phyloP scores from a whole-genome alignment of 2,797 vertebrate genomes.

The Cuculus canorus region DNA sequence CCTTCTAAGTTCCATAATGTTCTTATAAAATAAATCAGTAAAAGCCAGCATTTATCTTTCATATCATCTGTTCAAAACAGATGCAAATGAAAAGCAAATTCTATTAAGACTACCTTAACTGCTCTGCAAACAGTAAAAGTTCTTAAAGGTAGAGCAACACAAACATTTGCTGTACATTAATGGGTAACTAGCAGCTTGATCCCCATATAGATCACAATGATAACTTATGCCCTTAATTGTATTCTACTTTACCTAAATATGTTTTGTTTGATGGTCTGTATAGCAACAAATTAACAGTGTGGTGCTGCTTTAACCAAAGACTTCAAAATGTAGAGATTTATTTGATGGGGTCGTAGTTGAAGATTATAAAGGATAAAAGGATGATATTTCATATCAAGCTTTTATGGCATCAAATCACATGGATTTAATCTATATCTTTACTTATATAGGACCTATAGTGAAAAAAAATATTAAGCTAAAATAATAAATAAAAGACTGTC shows the following conservation, averaged over 20 bases:
- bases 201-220: background rate
- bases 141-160: constrained; percentile 8
- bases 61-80: constrained; percentile 20
- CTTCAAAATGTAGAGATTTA: constrained; percentile 33
- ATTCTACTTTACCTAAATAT: background rate
- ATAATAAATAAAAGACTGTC: background rate
- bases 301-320: background rate
- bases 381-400: constrained; percentile 23
- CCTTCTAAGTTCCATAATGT: constrained; percentile 5
- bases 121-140: constrained; percentile 6
- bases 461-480: background rate
- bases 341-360: background rate
- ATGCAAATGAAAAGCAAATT: constrained; percentile 39
- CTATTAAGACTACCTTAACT: background rate
- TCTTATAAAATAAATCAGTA: constrained; percentile 45
- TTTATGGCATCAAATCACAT: constrained; percentile 6
- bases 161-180: constrained; percentile 9
- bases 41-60: constrained; percentile 5
- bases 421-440: constrained; percentile 6
- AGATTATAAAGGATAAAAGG: constrained; percentile 62
- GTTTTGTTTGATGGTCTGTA: background rate
- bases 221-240: background rate
- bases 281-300: background rate
- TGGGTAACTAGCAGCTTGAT: background rate
- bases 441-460: background rate